A percentile compares a stretch with the other conserved stretches of the same genome.
Evolutionary conservation across 1,140 invertebrate species (phyloP).

Genomic region (Tetramorium simillimum): DNA sequence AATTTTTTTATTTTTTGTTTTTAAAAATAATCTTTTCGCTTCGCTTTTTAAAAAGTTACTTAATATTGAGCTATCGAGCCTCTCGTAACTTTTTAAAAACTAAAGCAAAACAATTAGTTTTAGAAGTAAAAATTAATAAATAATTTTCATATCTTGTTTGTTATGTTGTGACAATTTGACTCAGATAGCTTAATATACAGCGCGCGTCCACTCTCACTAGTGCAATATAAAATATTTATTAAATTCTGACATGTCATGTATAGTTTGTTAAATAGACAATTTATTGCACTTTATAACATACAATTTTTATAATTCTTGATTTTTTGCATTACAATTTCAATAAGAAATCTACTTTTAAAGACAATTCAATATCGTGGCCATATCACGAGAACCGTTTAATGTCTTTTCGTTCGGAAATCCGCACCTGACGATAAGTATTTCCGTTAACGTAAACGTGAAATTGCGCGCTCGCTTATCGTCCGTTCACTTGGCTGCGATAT

Average conservation of each 20-base stretch:
- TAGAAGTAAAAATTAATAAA: too few species aligned
- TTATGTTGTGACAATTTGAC: too few species aligned
- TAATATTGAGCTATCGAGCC: too few species aligned
- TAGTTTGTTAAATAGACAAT: background rate
- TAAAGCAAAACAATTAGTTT: too few species aligned
- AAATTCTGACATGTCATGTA: background rate
- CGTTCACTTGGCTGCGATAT: slow-evolving; percentile 12
- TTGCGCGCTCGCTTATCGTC: slow-evolving; percentile 18
- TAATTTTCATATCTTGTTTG: too few species aligned
- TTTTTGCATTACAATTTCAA: background rate
- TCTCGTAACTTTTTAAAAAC: too few species aligned
- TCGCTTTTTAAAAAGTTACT: too few species aligned
- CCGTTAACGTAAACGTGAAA: slow-evolving; percentile 31
- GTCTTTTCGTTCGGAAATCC: slow-evolving; percentile 8
- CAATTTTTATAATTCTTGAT: background rate
- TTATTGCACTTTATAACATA: background rate
- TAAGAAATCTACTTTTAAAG: background rate
- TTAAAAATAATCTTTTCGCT: too few species aligned
- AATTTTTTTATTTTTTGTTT: too few species aligned
- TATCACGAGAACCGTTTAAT: background rate
- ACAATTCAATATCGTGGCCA: background rate
- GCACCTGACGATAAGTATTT: background rate
- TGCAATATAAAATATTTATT: background rate
- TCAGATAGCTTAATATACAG: too few species aligned
- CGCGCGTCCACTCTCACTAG: too few species aligned